phyloP scores from a whole-genome alignment of 2,113 vertebrate genomes.

The Catharus minimus region DNA sequence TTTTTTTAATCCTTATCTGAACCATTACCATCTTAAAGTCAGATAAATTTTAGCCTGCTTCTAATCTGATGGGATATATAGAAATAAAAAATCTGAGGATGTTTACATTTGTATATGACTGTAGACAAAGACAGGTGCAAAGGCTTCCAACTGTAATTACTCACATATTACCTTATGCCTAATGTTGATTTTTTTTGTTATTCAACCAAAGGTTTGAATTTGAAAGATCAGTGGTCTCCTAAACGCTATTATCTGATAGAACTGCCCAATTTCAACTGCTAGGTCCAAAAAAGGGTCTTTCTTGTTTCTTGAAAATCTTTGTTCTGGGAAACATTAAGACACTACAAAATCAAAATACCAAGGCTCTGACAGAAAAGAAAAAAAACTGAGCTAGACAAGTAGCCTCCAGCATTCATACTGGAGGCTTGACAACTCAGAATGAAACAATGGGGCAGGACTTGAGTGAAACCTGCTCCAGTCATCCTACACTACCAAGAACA shows the following conservation, averaged over 20 bases:
- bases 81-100: not conserved
- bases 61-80: not conserved
- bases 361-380: not conserved
- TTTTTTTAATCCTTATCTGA: not conserved
- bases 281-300: not conserved
- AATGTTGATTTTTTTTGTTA: not conserved
- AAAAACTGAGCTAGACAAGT: not conserved
- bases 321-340: not conserved
- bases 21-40: not conserved
- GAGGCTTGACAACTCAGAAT: not conserved
- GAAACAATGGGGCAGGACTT: not conserved
- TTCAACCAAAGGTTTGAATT: not conserved
- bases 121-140: not conserved
- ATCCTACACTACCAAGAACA: not conserved
- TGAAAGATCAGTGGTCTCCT: not conserved
- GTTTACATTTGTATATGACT: not conserved
- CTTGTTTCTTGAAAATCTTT: not conserved
- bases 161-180: not conserved
- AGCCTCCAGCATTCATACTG: not conserved
- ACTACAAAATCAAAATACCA: not conserved
- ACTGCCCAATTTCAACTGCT: not conserved
- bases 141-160: not conserved
- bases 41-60: not conserved
- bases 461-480: not conserved
- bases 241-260: not conserved